phyloP scores from a whole-genome alignment of 2,113 vertebrate species.

The Ptyas mucosa region DNA sequence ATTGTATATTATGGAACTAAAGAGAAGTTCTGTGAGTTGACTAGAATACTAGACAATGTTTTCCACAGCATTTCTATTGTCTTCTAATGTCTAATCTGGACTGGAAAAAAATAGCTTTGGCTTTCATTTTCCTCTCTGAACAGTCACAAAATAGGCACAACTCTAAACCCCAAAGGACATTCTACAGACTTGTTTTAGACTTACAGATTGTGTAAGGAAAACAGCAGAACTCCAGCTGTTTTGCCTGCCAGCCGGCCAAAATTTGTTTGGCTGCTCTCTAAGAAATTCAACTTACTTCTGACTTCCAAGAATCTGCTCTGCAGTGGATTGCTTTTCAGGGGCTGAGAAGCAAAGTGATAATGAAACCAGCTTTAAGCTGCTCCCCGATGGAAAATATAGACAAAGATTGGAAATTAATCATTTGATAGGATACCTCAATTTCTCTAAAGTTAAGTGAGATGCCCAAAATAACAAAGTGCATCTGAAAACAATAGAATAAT shows the following conservation, averaged over 20 bases:
- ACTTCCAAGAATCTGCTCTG: not conserved
- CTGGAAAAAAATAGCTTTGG: not conserved
- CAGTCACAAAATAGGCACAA: not conserved
- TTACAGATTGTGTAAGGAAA: not conserved
- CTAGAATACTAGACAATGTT: not conserved
- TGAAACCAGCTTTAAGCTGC: not conserved
- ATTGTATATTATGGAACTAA: conserved; percentile 4
- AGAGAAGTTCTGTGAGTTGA: conserved; percentile 14
- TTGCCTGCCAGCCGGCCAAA: not conserved
- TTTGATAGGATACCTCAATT: too few species aligned
- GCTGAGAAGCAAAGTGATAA: not conserved
- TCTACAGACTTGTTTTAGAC: not conserved
- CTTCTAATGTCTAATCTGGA: not conserved
- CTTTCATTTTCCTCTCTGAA: not conserved
- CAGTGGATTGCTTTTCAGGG: not conserved
- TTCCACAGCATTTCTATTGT: not conserved
- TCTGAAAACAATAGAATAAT: not conserved
- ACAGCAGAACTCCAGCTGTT: not conserved
- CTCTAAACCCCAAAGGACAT: not conserved
- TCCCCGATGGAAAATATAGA: not conserved
- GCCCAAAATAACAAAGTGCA: too few species aligned
- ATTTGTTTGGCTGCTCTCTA: not conserved
- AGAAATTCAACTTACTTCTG: not conserved
- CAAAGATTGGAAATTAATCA: not conserved
- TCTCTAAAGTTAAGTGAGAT: not conserved